Base-by-base conservation (phyloP, 2,797 vertebrate species). In the Spinus olivaceus region DNA sequence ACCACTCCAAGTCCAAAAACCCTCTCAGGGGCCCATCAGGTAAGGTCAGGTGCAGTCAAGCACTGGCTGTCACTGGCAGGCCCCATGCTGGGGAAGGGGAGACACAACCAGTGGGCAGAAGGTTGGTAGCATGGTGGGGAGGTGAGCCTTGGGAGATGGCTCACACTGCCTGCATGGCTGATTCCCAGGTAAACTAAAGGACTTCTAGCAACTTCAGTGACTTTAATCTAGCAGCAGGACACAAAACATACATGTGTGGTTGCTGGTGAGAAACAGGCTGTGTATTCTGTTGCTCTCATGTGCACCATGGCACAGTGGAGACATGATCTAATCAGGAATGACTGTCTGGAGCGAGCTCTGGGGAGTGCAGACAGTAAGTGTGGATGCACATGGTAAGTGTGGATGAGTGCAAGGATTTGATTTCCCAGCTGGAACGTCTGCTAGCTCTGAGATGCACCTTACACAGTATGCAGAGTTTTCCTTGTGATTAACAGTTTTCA, bases 401-500 rank as follows among this genome's bases (percentile, higher is more conserved):
- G 79, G 61, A 39, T 57, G 59, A 90, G 39, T 1, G 17, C 30
- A 50, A 88, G 76, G 73, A 53, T 92, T 93, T 91, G 63, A 64
- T 90, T 94, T 88, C 76, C 61, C 77, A 59, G 59, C 53, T 64
- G 73, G 85, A 73, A 83, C 0, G 21, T 63, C 59, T 92, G 81
- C 70, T 86, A 92, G 82, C 73, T 71, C 2, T 54, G 87, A 87
- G 76, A 67, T 83, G 69, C 82, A 63, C 66, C 61, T 84, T 86
- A 56, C 24, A 4, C 0, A 3, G 35, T 61, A 59, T 2, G 4
- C 50, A 28, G 85, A 13, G 6, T 90, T 92, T 96, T 82, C 61
- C n/a, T 14, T 80, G 49, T 56, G 65, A 86, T 90, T 87, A 86
- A 72, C 71, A 46, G 89, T 81, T 94, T 91, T 87, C 60, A 88